Evolutionary conservation across 2,888 invertebrate genomes (phyloP), one percentile per base, ranked within the genome.

Genomic region (Sarcophaga subvicina): DNA sequence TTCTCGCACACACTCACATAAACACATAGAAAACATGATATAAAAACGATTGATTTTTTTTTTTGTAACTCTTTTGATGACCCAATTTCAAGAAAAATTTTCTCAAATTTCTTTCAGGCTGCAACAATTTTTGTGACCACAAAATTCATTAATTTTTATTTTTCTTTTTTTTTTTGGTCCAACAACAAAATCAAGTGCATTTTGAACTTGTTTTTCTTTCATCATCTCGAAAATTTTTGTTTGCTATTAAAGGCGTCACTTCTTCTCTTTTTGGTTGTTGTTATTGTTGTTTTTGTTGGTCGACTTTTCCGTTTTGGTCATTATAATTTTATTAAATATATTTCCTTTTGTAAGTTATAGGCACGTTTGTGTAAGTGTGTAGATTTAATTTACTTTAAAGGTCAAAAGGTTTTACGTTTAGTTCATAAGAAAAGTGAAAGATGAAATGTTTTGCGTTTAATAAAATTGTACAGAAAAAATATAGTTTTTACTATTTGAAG

Each of bases 71-170:
- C 25, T 77, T 60, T 27, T 47, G 22, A 27, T 83, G 83, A 83
- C 86, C 86, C 66, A 83, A 72, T 83, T 86, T 80, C 66, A 27
- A 72, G 27, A 25, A 37, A 6, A 73, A 47, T 79, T 80, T 69
- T 59, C 47, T 45, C 45, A 37, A 62, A 69, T 69, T 76, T 82
- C 37, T 62, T 83, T 83, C 54, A 79, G 64, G 63, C 69, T 83
- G 79, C 83, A 73, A 79, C 83, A 69, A 79, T 79, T 83, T 37
- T 64, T 83, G 83, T 83, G 79, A 79, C 83, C 83, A 83, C 83
- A 83, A 83, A 79, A 79, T 75, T 75, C 73, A 83, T 83, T 83
- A 69, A 75, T 64, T 75, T 79, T 10, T 62, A 37, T 37, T 37
- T 37, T 37, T 37, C 10, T 37, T 37, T 37, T 37, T 1, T 6